Evolutionary conservation across 2,797 vertebrate genomes (phyloP), one percentile per base, ranked within the genome.

Genomic region (Etheostoma perlongum): DNA sequence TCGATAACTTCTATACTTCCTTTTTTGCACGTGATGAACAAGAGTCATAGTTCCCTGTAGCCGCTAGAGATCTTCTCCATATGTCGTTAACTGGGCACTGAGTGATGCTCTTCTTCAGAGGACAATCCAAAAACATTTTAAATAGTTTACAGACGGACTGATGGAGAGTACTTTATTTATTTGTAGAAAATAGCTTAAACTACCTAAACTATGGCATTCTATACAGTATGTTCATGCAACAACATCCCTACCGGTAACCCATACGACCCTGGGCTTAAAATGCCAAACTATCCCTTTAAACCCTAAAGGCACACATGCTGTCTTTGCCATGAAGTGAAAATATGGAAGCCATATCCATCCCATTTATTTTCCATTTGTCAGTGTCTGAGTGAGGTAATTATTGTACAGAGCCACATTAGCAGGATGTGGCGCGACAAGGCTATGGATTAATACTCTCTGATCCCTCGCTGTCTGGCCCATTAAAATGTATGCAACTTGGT

Each of bases 401-500:
- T 89, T 52, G 73, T 91, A 88, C 91, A 89, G 81, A 89, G 88
- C 64, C 78, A 88, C 85, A 91, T 92, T 92, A 93, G 84, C 83
- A 84, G 73, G 76, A 87, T 76, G 58, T 64, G 75, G 69, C 30
- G 57, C 73, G 55, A 88, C 90, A 90, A 87, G 91, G 88, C 85
- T 74, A 82, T 78, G 85, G 88, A 92, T 93, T 92, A 92, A 92
- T 90, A 77, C 85, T 69, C 79, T 87, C 76, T 89, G 86, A 87
- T 93, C 92, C 91, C 85, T 89, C 67, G 53, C 88, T 76, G 83
- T 91, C 86, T 89, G 79, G 76, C 77, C 91, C 83, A 90, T 94
- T 93, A 92, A 92, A 94, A 93, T 90, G 84, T 81, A 89, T 87
- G 87, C 85, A 86, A 67, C 92, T 91, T 85, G 52, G 76, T 40